phyloP scores from a whole-genome alignment of 2,797 vertebrate species.

The Clarias fuscus region DNA sequence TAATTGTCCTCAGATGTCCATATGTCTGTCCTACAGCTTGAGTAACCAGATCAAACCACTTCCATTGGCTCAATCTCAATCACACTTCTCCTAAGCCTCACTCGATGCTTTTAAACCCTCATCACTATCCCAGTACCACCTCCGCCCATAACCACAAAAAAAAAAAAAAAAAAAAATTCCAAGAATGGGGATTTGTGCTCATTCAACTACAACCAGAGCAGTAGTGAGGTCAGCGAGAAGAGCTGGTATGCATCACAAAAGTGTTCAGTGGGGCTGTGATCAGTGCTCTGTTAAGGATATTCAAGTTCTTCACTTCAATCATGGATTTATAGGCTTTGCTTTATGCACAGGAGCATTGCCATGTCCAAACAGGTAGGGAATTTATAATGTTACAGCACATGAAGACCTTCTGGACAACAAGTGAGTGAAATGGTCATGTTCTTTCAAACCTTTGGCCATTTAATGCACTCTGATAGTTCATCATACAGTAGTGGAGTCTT shows the following conservation, averaged over 20 bases:
- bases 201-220: background rate
- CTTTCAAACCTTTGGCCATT: background rate
- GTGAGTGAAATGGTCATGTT: background rate
- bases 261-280: background rate
- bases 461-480: background rate
- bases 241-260: background rate
- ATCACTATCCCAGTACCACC: background rate
- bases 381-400: background rate
- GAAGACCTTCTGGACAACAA: background rate
- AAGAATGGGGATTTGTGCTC: background rate
- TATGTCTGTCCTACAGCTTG: constrained; percentile 36
- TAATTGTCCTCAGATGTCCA: constrained; percentile 49
- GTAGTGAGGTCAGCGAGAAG: background rate
- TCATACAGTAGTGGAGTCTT: background rate
- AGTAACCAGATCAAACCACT: constrained; percentile 44
- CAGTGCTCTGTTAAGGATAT: background rate
- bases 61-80: constrained; percentile 63
- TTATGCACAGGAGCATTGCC: background rate
- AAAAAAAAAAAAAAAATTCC: too few species aligned
- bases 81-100: background rate
- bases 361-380: background rate
- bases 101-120: background rate
- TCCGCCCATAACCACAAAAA: background rate
- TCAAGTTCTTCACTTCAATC: background rate
- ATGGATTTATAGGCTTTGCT: background rate